Evolutionary conservation across 1,140 invertebrate species (phyloP), one percentile per base, ranked within the genome.

Genomic region (Eurosta solidaginis): DNA sequence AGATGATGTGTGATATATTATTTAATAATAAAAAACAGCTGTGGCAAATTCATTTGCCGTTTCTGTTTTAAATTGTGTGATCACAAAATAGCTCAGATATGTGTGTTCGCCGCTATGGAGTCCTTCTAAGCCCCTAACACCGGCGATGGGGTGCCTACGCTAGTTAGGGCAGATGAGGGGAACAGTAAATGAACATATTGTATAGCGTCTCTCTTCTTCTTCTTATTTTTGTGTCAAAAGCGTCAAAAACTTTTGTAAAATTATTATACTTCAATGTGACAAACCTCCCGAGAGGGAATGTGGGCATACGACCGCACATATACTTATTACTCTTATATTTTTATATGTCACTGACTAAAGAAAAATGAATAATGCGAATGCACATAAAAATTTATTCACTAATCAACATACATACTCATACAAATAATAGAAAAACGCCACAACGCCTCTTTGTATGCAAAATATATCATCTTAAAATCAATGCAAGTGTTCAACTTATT

Each of bases 291-390:
- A n/a, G n/a, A n/a, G n/a, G n/a, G n/a, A n/a, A n/a, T n/a, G n/a
- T n/a, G n/a, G n/a, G n/a, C n/a, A n/a, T n/a, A n/a, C n/a, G 17
- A 25, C 17, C 54, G 33, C 25, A 59, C 12, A 17, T n/a, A 12
- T 49, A 49, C 45, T 4, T 9, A 49, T 17, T 17, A 49, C 17
- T 17, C 47, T n/a, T n/a, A n/a, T n/a, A n/a, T n/a, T 2, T 54
- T 54, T 33, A 33, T 59, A 14, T 59, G 54, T 10, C n/a, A 29
- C 29, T 59, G 54, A n/a, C n/a, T n/a, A n/a, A 52, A 52, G 40
- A 68, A 68, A 68, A 40, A 68, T 68, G 36, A 68, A 20, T 68
- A 68, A 68, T 33, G 40, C 33, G 17, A 33, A 68, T 68, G 59
- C n/a, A 12, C n/a, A 47, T 17, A 17, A n/a, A 47, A 47, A 47